Conservation (phyloP, 2,888 invertebrate genomes). For the Tanytarsus gracilentus region DNA sequence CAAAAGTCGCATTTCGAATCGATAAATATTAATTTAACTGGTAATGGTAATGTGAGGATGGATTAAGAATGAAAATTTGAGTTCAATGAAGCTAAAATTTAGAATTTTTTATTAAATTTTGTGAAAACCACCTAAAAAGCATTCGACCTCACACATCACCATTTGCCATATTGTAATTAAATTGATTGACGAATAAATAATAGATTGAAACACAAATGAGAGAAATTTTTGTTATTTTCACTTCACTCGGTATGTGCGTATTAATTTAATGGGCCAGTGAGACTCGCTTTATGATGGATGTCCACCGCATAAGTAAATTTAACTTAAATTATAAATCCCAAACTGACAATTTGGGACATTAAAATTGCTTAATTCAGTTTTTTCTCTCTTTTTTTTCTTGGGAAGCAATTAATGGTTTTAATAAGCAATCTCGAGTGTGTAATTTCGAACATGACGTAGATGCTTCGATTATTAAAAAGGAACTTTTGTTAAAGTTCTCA, state of each 20-base stretch:
- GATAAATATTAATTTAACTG: neutral
- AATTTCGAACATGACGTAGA: no score
- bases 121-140: neutral
- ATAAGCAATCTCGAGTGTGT: neutral
- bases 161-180: slow-evolving; percentile 9
- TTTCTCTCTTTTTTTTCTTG: neutral
- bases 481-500: no score
- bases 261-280: no score
- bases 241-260: no score
- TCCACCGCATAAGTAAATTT: no score
- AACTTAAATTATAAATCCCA: neutral
- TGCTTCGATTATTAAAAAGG: no score
- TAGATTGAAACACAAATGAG: neutral
- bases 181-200: slow-evolving; percentile 24
- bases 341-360: neutral
- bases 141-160: slow-evolving; percentile 24
- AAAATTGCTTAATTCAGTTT: neutral
- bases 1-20: neutral
- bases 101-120: neutral
- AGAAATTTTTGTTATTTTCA: no score
- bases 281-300: neutral
- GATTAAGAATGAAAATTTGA: neutral
- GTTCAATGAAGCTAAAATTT: neutral
- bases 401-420: neutral
- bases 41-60: neutral